Evolutionary conservation across 2,888 invertebrate species (phyloP), one percentile per base, ranked within the genome.

Genomic region (Noctua janthe): DNA sequence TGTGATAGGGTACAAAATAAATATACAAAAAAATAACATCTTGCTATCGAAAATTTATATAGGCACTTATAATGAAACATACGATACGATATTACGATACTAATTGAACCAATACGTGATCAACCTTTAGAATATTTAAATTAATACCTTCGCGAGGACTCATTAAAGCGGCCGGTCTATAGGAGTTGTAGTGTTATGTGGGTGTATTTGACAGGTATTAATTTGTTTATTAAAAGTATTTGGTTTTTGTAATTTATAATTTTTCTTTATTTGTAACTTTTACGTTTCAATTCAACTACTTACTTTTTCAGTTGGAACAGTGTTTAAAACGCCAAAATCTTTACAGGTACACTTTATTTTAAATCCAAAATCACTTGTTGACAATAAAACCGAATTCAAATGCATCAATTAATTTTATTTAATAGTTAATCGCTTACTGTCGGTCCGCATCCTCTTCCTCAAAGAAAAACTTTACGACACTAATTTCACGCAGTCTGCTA

Each of bases 401-500:
- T 77, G 76, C 75, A 66, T 20, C 51, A 62, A 43, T 71, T 75
- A n/a, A 67, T 82, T 66, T 39, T 76, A 76, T 81, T 66, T 51
- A 74, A 73, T 49, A 51, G 29, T 70, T 8, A 6, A 49, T 29
- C 20, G 64, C 29, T 56, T 4, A 10, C 0, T 11, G 17, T 35
- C 29, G 29, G 17, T 35, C 7, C 17, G 8, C 13, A 62, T 62
- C 43, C 64, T 59, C 13, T 39, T 76, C 35, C 74, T 0, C 20
- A 15, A 39, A 20, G 2, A 35, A n/a, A 35, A 35, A 54, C 43
- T 67, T 81, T 39, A 87, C 5, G 64, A 62, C 15, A 49, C 1
- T 43, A 76, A 4, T 39, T 71, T 83, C 1, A 73, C 56, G 82
- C 88, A 88, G 11, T 82, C 78, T 17, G 64, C 72, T 3, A 78